Evolutionary conservation across 37 sponge, comb jelly and placozoan species (phyloP), one percentile per base, ranked within the genome.

Genomic region (Hormiphora californensis): DNA sequence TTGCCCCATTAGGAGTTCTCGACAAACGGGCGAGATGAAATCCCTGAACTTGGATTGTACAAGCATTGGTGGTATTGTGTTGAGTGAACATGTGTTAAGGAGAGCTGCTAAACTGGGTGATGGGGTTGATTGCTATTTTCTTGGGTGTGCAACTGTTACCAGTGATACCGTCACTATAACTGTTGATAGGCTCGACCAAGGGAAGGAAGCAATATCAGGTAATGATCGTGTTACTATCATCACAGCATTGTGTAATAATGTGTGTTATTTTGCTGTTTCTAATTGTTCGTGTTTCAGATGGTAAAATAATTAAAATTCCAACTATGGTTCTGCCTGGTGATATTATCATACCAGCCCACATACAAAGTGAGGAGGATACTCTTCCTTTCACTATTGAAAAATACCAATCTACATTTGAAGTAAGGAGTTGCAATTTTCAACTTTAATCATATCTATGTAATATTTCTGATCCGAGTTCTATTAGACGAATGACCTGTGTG

Each of bases 61-160:
- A 8, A 67, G 68, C 3, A 39, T 67, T 12, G 68, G 68, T 35
- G 9, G 68, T 7, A 67, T 67, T 32, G 68, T 67, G 4, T 19
- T 67, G 30, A 67, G 68, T 67, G 68, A 67, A 28, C 68, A 67
- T 67, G 68, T 67, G 3, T 34, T 67, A 30, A 4, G 68, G 37
- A 35, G 68, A 7, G 39, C 68, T 30, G 39, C 68, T 8, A 67
- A 67, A 39, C 37, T 67, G 7, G 7, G 37, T 4, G 39, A 17
- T 67, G 39, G 38, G 5, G 31, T 67, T 67, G 68, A 67, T 67
- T 67, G 68, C 68, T 67, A 36, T 19, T 28, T 67, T 5, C 36
- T 67, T 9, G 68, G 68, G 12, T 36, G 17, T 19, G 17, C 39
- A 9, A 34, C 31, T 4, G 30, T 67, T 7, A 34, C 38, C 12